Base-by-base conservation (phyloP, 37 sponge, comb jelly and placozoan species). In the Diacarnus erythraeanus region DNA sequence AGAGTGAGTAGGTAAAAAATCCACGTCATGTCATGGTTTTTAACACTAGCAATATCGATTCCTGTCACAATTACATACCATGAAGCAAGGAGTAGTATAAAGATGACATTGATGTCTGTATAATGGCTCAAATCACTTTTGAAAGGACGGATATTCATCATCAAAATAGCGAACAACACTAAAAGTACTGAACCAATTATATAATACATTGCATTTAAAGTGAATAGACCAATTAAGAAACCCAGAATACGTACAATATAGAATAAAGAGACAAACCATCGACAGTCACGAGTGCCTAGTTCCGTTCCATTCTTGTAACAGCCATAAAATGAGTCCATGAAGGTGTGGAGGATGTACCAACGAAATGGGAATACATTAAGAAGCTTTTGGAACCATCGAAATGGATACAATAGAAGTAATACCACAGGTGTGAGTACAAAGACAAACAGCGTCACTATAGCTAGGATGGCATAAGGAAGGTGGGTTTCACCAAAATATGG, bases 241-340 rank as follows among this genome's bases (percentile, higher is more conserved):
- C 73, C 26, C 0, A 60, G 39, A 38, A 86, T 22, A 31, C 91
- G 82, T 26, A 72, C 42, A 2, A 78, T 20, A 37, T 86, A 78
- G 26, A 73, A 47, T 27, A 86, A 18, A 42, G 79, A 71, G 3
- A 83, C 78, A 82, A 91, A 91, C 68, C 74, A 91, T 3, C 86
- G 73, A 33, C 63, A 82, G 61, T 86, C 72, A 22, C 61, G 47
- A 1, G 77, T 40, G 3, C 81, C 72, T 38, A 43, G 57, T 41
- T 83, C 65, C 33, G 73, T 85, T 40, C 86, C 86, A 78, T 91
- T 76, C 38, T 85, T 78, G 70, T 86, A 91, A 71, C 91, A 86
- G 2, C 91, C 87, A 25, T 91, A 76, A 59, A 82, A 91, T 0
- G 67, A 64, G 38, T 82, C 83, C 33, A 91, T 35, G 27, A 91